Evolutionary conservation across 1,140 invertebrate genomes (phyloP), one percentile per base, ranked within the genome.

Genomic region (Trichonephila clavipes): DNA sequence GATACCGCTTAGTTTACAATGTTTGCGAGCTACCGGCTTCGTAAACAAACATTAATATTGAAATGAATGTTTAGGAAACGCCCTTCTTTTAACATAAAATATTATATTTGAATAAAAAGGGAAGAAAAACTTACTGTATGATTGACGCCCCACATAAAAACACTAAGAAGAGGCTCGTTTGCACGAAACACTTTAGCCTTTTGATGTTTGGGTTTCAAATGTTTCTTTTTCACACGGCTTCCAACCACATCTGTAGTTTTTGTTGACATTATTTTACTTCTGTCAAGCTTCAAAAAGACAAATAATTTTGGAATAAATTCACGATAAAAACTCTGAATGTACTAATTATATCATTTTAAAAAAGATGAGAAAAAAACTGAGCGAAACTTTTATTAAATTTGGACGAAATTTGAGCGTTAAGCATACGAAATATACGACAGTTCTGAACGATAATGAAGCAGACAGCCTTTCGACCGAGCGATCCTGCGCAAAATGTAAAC

Each of bases 121-220:
- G 10, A 72, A 85, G 34, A 92, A 91, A 18, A 40, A 94, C 94
- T 94, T 88, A 94, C 94, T 98, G 99, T 99, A 96, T 99, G 99
- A 97, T 99, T 99, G 94, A 99, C 98, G 95, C 99, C 99, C 99
- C 99, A 99, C 99, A 99, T 99, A 96, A 99, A 99, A 94, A 99
- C 99, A 95, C 98, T 99, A 61, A 99, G 97, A 95, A 99, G 97
- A 66, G 99, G 99, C 96, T 99, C 99, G 96, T 99, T 99, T 24
- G 99, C 99, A 95, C 99, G 97, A 96, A 99, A 99, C 92, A 99
- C 97, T 96, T 99, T 99, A 94, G 98, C 98, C 97, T 99, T 99
- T 96, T 99, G 99, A 96, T 99, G 98, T 96, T 99, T 99, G 12
- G 99, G 98, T 94, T 98, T 97, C 96, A 99, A 98, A 96, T 98